Percentiles rank a stretch among this genome's conserved stretches.
Conservation (phyloP, 2,797 vertebrate species). For the Falco rusticolus region DNA sequence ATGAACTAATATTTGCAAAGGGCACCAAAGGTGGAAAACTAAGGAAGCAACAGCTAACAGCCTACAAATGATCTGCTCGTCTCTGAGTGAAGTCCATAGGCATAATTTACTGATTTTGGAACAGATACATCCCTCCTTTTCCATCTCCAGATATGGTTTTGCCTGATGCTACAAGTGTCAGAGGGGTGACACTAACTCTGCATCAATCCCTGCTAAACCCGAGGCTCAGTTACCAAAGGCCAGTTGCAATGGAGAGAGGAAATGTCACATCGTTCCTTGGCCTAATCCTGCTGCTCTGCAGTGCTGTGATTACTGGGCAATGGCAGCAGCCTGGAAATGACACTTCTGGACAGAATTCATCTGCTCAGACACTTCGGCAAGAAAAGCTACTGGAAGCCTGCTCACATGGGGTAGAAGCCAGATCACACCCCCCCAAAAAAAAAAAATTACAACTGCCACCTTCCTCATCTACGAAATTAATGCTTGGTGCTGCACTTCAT, state of each 20-base stretch:
- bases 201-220: neutral
- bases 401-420: neutral
- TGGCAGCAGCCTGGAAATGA: neutral
- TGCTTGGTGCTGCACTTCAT: neutral
- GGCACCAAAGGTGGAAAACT: neutral
- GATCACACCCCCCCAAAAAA: neutral
- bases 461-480: neutral
- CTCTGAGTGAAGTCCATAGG: neutral
- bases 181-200: neutral
- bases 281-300: neutral
- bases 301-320: neutral
- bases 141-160: neutral
- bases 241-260: neutral
- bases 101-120: neutral
- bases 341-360: neutral
- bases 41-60: slow-evolving; percentile 1
- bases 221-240: neutral
- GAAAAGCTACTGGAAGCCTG: neutral
- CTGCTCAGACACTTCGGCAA: neutral
- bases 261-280: fast-evolving
- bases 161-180: neutral
- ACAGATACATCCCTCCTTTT: neutral
- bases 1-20: neutral
- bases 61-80: neutral
- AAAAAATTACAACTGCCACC: neutral